Percentiles rank a stretch among this genome's conserved stretches.
Conservation (phyloP, 2,797 vertebrate species). For the Antrozous pallidus region DNA sequence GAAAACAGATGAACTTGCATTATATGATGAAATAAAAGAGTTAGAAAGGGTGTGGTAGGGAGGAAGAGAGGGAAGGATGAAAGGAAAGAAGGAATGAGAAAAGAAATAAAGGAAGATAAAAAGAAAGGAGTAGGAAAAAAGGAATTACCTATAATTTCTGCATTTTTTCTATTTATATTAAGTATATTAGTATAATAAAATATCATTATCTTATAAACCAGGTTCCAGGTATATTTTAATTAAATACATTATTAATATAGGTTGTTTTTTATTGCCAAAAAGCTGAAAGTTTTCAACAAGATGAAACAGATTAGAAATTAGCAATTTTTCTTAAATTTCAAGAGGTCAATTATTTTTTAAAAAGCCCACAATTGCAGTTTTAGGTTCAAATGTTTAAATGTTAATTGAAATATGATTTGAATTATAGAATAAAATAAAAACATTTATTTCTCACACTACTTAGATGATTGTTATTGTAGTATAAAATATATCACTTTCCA, state of each 20-base stretch:
- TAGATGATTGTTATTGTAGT: background rate
- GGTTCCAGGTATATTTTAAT: background rate
- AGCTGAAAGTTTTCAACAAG: constrained; percentile 23
- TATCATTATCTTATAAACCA: background rate
- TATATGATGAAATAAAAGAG: background rate
- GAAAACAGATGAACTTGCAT: constrained; percentile 54
- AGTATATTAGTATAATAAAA: background rate
- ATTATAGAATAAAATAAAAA: background rate
- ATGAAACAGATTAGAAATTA: background rate
- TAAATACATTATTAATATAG: background rate
- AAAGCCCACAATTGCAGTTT: background rate
- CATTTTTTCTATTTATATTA: background rate
- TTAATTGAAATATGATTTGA: background rate
- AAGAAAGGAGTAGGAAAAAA: background rate
- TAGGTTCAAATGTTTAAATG: background rate
- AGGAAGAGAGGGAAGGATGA: background rate
- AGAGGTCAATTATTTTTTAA: constrained; percentile 34
- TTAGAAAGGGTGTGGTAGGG: background rate
- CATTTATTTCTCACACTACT: background rate
- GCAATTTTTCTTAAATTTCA: background rate
- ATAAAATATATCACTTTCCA: background rate
- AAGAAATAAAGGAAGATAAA: background rate
- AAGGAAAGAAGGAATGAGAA: background rate
- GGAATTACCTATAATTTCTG: background rate
- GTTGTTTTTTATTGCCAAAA: background rate